phyloP scores from a whole-genome alignment of 2,113 vertebrate species.

The Hyaena hyaena region DNA sequence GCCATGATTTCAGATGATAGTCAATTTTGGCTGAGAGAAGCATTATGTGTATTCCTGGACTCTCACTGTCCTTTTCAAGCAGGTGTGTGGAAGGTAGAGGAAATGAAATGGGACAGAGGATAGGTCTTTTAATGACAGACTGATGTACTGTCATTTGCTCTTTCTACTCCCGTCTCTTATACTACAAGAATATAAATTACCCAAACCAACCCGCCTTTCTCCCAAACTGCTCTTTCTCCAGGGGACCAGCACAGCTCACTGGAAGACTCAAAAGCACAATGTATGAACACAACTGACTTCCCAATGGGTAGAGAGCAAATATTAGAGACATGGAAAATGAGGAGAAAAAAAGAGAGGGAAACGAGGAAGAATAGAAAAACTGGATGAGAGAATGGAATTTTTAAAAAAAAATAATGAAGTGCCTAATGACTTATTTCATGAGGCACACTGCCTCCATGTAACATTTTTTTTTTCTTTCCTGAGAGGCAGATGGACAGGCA shows the following conservation, averaged over 20 bases:
- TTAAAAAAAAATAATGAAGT: neutral
- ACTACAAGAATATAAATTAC: constrained; percentile 46
- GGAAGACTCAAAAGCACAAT: neutral
- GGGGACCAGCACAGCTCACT: neutral
- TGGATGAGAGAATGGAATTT: neutral
- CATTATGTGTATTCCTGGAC: neutral
- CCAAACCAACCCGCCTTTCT: neutral
- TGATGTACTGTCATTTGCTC: neutral
- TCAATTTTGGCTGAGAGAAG: accelerated
- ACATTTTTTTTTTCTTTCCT: neutral
- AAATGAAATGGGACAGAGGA: neutral
- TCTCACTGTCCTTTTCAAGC: neutral
- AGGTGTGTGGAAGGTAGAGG: neutral
- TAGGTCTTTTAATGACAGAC: neutral
- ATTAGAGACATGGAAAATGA: neutral
- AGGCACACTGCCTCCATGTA: neutral
- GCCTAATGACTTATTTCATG: neutral
- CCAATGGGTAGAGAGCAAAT: neutral
- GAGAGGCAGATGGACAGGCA: neutral
- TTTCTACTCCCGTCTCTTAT: neutral
- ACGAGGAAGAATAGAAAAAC: neutral
- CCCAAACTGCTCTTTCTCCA: neutral
- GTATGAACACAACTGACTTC: neutral
- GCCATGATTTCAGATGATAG: neutral
- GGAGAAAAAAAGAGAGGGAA: neutral